phyloP scores from a whole-genome alignment of 2,888 invertebrate species.

The Pterostichus madidus region DNA sequence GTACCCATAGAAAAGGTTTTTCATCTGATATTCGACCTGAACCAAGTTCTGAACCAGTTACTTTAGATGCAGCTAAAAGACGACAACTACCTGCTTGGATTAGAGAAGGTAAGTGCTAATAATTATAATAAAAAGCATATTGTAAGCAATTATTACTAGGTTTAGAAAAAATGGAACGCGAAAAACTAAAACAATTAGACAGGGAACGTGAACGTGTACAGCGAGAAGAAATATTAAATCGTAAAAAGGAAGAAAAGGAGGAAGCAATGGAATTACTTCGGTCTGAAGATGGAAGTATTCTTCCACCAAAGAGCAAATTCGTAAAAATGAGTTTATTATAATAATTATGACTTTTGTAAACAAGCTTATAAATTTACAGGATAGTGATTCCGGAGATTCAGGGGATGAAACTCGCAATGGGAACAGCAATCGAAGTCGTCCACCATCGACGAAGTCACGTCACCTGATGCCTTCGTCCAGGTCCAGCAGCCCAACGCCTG shows the following conservation, averaged over 20 bases:
- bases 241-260: slow-evolving; percentile 79
- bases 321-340: slow-evolving; percentile 76
- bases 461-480: slow-evolving; percentile 20
- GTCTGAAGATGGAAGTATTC: slow-evolving; percentile 74
- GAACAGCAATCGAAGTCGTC: slow-evolving; percentile 72
- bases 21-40: slow-evolving; percentile 66
- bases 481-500: slow-evolving; percentile 68
- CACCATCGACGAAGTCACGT: slow-evolving; percentile 66
- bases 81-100: slow-evolving; percentile 98
- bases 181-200: slow-evolving; percentile 92
- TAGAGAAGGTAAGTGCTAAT: slow-evolving; percentile 88
- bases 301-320: slow-evolving; percentile 82
- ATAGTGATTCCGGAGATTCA: slow-evolving; percentile 77
- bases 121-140: slow-evolving; percentile 81
- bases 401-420: slow-evolving; percentile 78
- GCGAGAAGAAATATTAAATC: slow-evolving; percentile 80
- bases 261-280: slow-evolving; percentile 77
- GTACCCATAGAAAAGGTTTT: slow-evolving; percentile 54
- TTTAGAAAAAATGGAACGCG: slow-evolving; percentile 97
- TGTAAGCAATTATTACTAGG: slow-evolving; percentile 78
- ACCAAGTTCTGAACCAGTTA: slow-evolving; percentile 72
- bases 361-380: slow-evolving; percentile 69
- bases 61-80: slow-evolving; percentile 90
- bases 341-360: background rate
- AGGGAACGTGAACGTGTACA: slow-evolving; percentile 85